Evolutionary conservation across 2,113 vertebrate genomes (phyloP).

Genomic region (Sceloporus undulatus): DNA sequence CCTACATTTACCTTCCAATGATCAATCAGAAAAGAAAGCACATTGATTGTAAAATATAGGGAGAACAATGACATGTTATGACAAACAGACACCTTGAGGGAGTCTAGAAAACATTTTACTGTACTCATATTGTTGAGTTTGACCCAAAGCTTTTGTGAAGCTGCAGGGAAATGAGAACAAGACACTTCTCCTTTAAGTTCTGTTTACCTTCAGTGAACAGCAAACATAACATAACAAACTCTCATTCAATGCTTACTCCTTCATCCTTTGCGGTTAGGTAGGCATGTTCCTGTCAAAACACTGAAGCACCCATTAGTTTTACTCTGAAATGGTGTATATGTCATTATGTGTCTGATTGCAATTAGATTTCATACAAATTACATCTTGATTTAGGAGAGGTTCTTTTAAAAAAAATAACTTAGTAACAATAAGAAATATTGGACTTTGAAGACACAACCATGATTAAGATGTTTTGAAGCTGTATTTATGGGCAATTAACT

Average conservation of each 20-base stretch:
- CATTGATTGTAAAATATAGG: too few species aligned
- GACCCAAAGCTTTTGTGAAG: too few species aligned
- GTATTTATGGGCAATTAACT: conserved; percentile 12
- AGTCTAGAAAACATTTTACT: too few species aligned
- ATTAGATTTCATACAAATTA: not conserved
- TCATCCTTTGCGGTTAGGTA: not conserved
- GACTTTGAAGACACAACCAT: not conserved
- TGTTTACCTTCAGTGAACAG: too few species aligned
- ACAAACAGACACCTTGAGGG: too few species aligned
- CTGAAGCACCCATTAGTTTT: not conserved
- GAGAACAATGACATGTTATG: too few species aligned
- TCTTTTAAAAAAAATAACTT: not conserved
- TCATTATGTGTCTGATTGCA: not conserved
- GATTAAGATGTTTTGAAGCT: not conserved
- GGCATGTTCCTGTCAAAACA: not conserved
- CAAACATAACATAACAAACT: too few species aligned
- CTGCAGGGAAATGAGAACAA: too few species aligned
- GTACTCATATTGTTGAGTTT: too few species aligned
- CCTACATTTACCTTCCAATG: too few species aligned
- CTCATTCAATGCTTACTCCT: not conserved
- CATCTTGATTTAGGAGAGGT: not conserved
- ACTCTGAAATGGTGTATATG: not conserved
- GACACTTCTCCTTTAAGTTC: too few species aligned
- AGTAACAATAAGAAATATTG: conserved; percentile 28
- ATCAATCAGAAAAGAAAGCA: too few species aligned